phyloP scores from a whole-genome alignment of 2,888 invertebrate species.

The Yponomeuta cagnagella region DNA sequence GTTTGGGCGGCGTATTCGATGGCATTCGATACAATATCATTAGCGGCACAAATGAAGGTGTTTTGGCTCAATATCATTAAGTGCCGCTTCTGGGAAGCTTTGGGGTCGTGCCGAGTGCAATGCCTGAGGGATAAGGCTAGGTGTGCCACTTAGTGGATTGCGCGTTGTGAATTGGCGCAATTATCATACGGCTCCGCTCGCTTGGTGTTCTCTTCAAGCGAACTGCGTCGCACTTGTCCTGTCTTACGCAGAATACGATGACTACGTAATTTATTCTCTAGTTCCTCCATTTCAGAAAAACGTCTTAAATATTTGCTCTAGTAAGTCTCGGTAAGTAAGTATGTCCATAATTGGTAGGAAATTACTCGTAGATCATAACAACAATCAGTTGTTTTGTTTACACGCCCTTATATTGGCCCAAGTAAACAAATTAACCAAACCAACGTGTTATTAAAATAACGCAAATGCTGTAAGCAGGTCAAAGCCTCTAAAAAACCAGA shows the following conservation, averaged over 20 bases:
- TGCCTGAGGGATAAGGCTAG: slow-evolving; percentile 60
- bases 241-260: neutral
- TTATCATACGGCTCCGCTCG: slow-evolving; percentile 39
- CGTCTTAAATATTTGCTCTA: too few relatives aligned
- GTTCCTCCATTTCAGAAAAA: too few relatives aligned
- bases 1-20: neutral
- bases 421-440: too few relatives aligned
- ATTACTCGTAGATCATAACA: too few relatives aligned
- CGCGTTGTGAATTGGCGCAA: slow-evolving; percentile 50
- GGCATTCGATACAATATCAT: slow-evolving; percentile 1
- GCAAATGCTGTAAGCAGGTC: too few relatives aligned
- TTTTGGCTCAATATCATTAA: slow-evolving; percentile 52
- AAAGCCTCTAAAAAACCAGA: too few relatives aligned
- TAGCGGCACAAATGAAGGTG: slow-evolving; percentile 46
- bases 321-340: too few relatives aligned
- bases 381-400: too few relatives aligned
- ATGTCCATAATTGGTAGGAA: too few relatives aligned
- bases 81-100: slow-evolving; percentile 39
- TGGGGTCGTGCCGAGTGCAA: slow-evolving; percentile 50
- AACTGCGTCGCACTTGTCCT: neutral
- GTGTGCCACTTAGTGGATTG: slow-evolving; percentile 66
- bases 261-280: too few relatives aligned
- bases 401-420: too few relatives aligned
- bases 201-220: neutral
- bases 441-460: too few relatives aligned